These are phyloP conservation scores for Poecilia picta DNA, from an alignment of 2,797 vertebrate genomes.

Conservation along the genomic window DNA sequence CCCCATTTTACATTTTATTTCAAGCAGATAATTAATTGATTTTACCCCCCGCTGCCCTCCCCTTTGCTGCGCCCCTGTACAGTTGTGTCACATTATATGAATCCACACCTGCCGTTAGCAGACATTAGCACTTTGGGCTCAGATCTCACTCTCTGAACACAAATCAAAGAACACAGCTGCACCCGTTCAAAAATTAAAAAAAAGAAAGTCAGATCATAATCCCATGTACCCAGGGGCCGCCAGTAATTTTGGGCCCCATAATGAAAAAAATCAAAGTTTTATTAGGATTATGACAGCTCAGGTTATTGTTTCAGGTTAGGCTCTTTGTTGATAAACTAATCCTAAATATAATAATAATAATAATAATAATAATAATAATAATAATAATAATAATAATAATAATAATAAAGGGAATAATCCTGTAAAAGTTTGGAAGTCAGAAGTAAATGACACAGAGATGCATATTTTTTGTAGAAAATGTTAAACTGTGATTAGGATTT, in stretches of 20 bases:
- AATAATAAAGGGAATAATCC: not conserved
- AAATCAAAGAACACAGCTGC: not conserved
- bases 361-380: no score
- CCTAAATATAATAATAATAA: no score
- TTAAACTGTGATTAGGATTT: not conserved
- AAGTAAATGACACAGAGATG: not conserved
- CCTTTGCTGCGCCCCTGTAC: conserved; percentile 5
- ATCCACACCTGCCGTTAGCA: conserved; percentile 14
- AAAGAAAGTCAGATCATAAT: not conserved
- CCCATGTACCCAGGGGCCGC: no score
- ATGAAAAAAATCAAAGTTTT: no score
- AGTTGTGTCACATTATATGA: conserved; percentile 34
- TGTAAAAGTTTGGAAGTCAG: not conserved
- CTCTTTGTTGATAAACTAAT: not conserved
- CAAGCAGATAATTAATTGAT: conserved; percentile 10
- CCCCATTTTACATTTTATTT: conserved; percentile 19
- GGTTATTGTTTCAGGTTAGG: not conserved
- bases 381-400: no score
- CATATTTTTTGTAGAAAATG: not conserved
- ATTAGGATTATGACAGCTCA: not conserved
- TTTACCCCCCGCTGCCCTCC: not conserved
- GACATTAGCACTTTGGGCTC: not conserved
- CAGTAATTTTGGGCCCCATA: no score
- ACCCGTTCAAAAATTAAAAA: not conserved
- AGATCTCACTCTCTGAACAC: not conserved